These are phyloP conservation scores for Pachycephala philippinensis DNA, from an alignment of 2,113 vertebrate genomes.

Conservation along the genomic window DNA sequence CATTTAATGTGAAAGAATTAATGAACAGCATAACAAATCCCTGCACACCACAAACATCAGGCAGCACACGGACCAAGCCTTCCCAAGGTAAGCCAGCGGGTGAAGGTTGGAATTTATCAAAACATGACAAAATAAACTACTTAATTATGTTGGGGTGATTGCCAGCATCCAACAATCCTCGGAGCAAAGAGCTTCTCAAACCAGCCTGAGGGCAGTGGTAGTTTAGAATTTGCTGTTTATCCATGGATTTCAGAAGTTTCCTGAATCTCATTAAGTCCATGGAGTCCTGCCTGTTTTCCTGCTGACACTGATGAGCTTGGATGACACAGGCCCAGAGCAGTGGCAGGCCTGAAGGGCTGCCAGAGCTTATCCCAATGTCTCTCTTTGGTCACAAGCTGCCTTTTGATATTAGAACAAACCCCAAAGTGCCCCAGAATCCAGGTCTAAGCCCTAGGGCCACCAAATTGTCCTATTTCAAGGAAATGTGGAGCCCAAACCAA, in stretches of 20 bases:
- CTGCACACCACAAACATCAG: not conserved
- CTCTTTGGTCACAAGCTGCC: not conserved
- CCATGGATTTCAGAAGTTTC: not conserved
- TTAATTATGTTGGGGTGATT: slow-evolving; percentile 28
- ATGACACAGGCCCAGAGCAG: not conserved
- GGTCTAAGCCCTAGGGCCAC: not conserved
- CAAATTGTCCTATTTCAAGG: not conserved
- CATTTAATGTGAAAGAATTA: slow-evolving; percentile 33
- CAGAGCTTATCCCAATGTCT: not conserved
- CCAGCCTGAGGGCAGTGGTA: not conserved
- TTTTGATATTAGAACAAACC: not conserved
- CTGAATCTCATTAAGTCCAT: not conserved
- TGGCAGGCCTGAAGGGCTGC: not conserved
- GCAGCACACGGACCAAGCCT: not conserved
- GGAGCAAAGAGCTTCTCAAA: not conserved
- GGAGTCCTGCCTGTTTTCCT: not conserved
- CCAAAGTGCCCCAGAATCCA: not conserved
- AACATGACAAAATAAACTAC: slow-evolving; percentile 43
- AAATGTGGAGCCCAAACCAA: not conserved
- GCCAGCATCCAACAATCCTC: slow-evolving; percentile 11
- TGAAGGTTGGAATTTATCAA: slow-evolving; percentile 56
- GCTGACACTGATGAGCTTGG: not conserved
- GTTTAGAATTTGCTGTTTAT: not conserved
- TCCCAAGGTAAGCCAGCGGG: not conserved
- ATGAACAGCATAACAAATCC: slow-evolving; percentile 46